These are phyloP conservation scores for Liparis tanakae DNA, from an alignment of 2,797 vertebrate genomes.

Conservation along the genomic window DNA sequence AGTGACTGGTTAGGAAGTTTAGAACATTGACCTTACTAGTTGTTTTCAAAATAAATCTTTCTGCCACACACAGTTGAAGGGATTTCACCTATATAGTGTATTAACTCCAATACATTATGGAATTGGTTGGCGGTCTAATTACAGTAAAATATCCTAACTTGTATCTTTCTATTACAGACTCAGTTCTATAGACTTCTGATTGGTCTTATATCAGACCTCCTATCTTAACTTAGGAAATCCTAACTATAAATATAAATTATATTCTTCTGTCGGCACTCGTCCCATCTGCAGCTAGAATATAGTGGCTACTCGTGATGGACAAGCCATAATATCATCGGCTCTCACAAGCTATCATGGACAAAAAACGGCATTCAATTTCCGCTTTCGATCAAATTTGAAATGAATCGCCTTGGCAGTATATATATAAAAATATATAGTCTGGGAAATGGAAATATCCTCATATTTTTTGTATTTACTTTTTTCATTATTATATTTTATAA, in stretches of 20 bases:
- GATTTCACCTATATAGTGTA: background rate
- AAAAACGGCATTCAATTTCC: background rate
- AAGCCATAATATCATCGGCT: background rate
- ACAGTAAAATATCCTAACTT: background rate
- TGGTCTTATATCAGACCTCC: background rate
- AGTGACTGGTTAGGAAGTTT: slow-evolving; percentile 1
- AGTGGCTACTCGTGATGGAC: background rate
- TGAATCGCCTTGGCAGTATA: background rate
- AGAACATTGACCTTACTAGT: background rate
- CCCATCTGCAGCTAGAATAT: background rate
- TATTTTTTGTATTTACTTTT: background rate
- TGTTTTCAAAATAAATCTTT: background rate
- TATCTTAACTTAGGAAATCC: background rate
- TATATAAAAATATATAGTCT: background rate
- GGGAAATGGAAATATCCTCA: background rate
- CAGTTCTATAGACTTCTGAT: background rate
- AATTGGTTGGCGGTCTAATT: background rate
- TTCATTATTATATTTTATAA: background rate
- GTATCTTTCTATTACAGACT: background rate
- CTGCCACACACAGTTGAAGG: background rate
- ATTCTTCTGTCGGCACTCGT: background rate
- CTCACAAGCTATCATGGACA: background rate
- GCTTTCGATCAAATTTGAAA: too few species aligned
- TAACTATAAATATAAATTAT: background rate
- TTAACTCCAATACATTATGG: background rate